These are phyloP conservation scores for Polymixis flavicincta DNA, from an alignment of 2,888 invertebrate genomes.

Conservation along the genomic window DNA sequence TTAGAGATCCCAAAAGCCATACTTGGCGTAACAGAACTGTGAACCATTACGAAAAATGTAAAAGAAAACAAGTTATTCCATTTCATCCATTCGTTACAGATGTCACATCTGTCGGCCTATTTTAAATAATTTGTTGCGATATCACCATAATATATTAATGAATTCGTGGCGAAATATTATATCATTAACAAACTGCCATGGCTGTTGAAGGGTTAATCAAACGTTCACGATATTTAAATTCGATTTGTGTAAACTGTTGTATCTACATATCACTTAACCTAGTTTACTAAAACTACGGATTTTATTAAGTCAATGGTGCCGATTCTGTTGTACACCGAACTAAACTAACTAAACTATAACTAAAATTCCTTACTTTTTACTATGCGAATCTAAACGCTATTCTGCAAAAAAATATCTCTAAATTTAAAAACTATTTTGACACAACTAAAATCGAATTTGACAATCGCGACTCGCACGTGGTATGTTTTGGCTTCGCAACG, in stretches of 20 bases:
- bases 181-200: constrained; percentile 18
- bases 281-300: not conserved
- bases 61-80: constrained; percentile 2
- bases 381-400: too few species aligned
- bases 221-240: constrained; percentile 33
- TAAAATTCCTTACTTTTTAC: too few species aligned
- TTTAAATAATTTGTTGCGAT: constrained; percentile 33
- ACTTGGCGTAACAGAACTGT: not conserved
- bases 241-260: not conserved
- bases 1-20: too few species aligned
- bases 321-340: too few species aligned
- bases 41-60: constrained; percentile 26
- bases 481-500: too few species aligned
- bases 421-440: too few species aligned
- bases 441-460: too few species aligned
- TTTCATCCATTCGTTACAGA: constrained; percentile 7
- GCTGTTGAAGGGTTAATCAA: constrained; percentile 31
- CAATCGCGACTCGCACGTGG: too few species aligned
- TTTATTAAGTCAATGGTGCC: too few species aligned
- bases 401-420: too few species aligned
- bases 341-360: too few species aligned
- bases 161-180: constrained; percentile 33
- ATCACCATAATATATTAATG: constrained; percentile 31
- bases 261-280: not conserved
- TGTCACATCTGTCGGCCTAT: constrained; percentile 20